Evolutionary conservation across 2,797 vertebrate species (phyloP), one percentile per base, ranked within the genome.

Genomic region (Apogon talboti): DNA sequence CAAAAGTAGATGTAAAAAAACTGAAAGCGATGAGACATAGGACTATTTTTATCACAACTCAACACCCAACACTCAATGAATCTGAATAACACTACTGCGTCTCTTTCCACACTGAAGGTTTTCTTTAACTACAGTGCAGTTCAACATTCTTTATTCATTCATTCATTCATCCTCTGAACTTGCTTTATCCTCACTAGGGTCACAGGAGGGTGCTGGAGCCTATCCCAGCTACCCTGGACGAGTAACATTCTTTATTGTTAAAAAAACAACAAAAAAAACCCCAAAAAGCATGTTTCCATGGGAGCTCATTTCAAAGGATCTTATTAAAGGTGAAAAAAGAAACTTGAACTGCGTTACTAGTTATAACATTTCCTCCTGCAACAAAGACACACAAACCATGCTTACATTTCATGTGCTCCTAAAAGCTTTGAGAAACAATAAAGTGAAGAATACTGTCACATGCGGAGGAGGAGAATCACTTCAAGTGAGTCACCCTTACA

Each of bases 41-140:
- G 24, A 1, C 24, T 28, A 35, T 45, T 54, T 3, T 12, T 7
- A 43, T 28, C 49, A 40, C 44, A 41, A 54, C 28, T 9, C 18
- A 67, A 40, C 42, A 6, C 47, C 38, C n/a, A 14, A 43, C 15
- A 51, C 11, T 21, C 37, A 1, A 42, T 49, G 33, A 43, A 67
- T 71, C 16, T 79, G 71, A 66, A 67, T 18, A 47, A 55, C n/a
- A 41, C 35, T 0, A 1, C 11, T 54, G 43, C 42, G 2, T 45
- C 21, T 46, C 52, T n/a, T 35, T 44, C 75, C 16, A 48, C 43
- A 54, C 60, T 28, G 65, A 59, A 59, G 57, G 18, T 50, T 62
- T 57, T 60, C 21, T 12, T 43, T 9, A 28, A 60, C 43, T 61
- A 35, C 33, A 35, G 33, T 35, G n/a, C 15, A 35, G 49, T 54